A percentile compares a stretch with the other conserved stretches of the same genome.
Conservation (phyloP, 2,113 vertebrate genomes). For the Rhizomys pruinosus region DNA sequence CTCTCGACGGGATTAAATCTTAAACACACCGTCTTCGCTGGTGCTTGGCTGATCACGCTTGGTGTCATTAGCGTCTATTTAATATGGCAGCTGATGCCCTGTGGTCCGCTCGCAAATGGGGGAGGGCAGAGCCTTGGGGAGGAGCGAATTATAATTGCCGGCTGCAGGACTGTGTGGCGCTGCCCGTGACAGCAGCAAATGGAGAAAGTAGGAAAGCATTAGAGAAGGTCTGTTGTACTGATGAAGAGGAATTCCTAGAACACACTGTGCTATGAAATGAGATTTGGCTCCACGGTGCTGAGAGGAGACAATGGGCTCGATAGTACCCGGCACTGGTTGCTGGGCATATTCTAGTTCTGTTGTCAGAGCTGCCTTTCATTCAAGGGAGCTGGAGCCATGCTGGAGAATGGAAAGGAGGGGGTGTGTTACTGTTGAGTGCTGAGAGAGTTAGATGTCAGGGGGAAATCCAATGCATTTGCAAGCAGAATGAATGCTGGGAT, state of each 20-base stretch:
- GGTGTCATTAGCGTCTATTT: constrained; percentile 78
- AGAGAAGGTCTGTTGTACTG: constrained; percentile 67
- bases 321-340: constrained; percentile 72
- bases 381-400: constrained; percentile 25
- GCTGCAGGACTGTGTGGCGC: constrained; percentile 60
- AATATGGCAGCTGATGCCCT: constrained; percentile 72
- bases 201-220: constrained; percentile 58
- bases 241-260: constrained; percentile 74
- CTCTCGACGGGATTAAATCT: constrained; percentile 77
- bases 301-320: constrained; percentile 73
- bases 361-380: constrained; percentile 65
- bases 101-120: constrained; percentile 71
- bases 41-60: constrained; percentile 76
- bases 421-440: neutral
- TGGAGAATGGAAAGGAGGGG: constrained; percentile 13
- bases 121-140: constrained; percentile 65
- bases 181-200: constrained; percentile 64
- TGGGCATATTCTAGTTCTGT: constrained; percentile 67
- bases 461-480: neutral
- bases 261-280: constrained; percentile 75
- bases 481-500: neutral
- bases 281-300: constrained; percentile 70
- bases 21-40: constrained; percentile 69
- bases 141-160: constrained; percentile 77
- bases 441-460: neutral